These are phyloP conservation scores for Scaptomyza flava DNA, from an alignment of 2,888 invertebrate genomes.

Conservation along the genomic window DNA sequence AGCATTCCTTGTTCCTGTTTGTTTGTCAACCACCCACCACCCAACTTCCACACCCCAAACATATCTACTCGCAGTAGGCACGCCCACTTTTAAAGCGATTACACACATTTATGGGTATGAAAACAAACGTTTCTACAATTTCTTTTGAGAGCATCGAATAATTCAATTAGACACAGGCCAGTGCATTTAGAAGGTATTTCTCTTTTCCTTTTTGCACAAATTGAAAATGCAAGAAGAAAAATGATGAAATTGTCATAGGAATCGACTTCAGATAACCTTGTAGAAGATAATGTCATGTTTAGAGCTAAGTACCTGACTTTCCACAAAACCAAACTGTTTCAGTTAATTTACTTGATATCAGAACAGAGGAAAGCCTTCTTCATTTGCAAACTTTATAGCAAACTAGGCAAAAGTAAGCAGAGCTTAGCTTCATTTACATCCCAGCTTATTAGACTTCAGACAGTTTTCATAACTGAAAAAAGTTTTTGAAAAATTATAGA, in stretches of 20 bases:
- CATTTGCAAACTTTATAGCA: too few species aligned
- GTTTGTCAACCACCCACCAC: constrained; percentile 12
- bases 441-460: constrained; percentile 42
- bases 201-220: not conserved
- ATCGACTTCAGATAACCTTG: not conserved
- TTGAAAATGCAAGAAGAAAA: too few species aligned
- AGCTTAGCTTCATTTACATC: constrained; percentile 17
- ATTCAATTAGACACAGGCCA: constrained; percentile 74
- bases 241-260: not conserved
- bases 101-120: constrained; percentile 62
- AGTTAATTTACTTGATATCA: constrained; percentile 12
- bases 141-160: constrained; percentile 56
- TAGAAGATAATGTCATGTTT: too few species aligned
- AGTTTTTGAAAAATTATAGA: too few species aligned
- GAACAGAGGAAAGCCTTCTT: constrained; percentile 4
- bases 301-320: too few species aligned
- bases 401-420: too few species aligned
- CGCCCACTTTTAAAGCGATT: constrained; percentile 58
- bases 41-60: not conserved
- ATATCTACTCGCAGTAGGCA: not conserved
- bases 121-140: constrained; percentile 52
- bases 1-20: constrained; percentile 85
- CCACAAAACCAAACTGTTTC: not conserved
- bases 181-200: constrained; percentile 35
- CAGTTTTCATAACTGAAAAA: constrained; percentile 35